Evolutionary conservation across 2,797 vertebrate species (phyloP).

Genomic region (Aselliscus stoliczkanus): DNA sequence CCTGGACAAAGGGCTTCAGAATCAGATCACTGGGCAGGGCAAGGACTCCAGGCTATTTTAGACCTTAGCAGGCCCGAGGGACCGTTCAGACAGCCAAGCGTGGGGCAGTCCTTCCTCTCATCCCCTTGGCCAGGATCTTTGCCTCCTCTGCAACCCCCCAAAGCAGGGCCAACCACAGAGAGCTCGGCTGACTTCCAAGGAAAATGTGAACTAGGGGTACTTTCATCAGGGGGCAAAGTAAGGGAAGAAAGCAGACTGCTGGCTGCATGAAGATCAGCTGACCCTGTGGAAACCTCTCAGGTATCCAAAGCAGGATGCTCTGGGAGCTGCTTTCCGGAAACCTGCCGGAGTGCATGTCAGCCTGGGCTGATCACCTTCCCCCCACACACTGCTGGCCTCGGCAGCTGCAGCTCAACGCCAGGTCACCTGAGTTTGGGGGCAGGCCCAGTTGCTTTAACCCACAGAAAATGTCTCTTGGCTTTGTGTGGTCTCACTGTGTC

Average conservation of each 20-base stretch:
- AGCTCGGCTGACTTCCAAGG: neutral
- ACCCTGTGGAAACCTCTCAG: constrained; percentile 60
- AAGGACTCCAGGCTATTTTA: neutral
- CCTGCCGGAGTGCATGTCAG: constrained; percentile 76
- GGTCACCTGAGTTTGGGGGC: neutral
- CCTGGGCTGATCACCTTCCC: constrained; percentile 76
- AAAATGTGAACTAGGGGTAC: neutral
- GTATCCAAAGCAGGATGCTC: constrained; percentile 81
- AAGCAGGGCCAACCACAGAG: neutral
- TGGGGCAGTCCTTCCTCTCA: neutral
- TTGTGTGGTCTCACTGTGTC: neutral
- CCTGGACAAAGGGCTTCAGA: neutral
- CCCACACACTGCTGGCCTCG: neutral
- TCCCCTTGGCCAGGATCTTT: neutral
- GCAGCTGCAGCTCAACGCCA: neutral
- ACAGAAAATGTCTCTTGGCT: neutral
- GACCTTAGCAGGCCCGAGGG: neutral
- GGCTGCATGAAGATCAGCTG: fast-evolving
- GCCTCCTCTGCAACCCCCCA: neutral
- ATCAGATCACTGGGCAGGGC: neutral
- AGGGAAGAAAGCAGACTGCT: neutral
- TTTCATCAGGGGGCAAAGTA: neutral
- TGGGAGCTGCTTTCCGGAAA: constrained; percentile 79
- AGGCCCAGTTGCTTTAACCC: neutral
- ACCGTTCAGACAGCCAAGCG: neutral